Percentiles rank a stretch among this genome's conserved stretches.
Conservation (phyloP, 2,888 invertebrate genomes). For the Antitype chi region DNA sequence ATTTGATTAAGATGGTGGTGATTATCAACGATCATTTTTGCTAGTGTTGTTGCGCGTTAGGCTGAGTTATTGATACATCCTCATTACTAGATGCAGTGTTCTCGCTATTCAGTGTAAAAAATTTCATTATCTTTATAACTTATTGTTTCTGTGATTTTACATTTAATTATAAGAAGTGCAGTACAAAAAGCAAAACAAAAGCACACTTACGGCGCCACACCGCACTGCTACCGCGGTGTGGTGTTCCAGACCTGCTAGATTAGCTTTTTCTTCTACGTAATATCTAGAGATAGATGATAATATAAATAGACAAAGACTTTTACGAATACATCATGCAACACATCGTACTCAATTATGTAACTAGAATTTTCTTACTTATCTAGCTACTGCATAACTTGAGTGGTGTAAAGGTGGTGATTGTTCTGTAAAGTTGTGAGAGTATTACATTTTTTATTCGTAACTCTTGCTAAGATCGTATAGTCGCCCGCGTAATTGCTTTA, state of each 20-base stretch:
- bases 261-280: constrained; percentile 23
- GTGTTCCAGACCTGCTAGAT: constrained; percentile 6
- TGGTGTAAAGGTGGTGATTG: not conserved
- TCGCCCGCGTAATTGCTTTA: not conserved
- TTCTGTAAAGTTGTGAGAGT: not conserved
- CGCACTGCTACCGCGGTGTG: too few relatives aligned
- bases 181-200: not conserved
- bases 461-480: not conserved
- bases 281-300: constrained; percentile 37
- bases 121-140: too few relatives aligned
- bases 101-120: not conserved
- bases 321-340: constrained; percentile 21
- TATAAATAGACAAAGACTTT: constrained; percentile 20
- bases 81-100: too few relatives aligned
- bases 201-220: not conserved
- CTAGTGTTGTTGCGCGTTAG: not conserved
- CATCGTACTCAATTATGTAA: not conserved
- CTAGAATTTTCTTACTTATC: not conserved
- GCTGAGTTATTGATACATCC: not conserved
- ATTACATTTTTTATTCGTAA: not conserved
- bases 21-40: not conserved
- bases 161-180: not conserved
- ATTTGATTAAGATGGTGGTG: not conserved
- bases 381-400: not conserved
- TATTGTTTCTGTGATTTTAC: not conserved